These are phyloP conservation scores for Drosophila biarmipes DNA, from an alignment of 1,140 invertebrate genomes.

Conservation along the genomic window DNA sequence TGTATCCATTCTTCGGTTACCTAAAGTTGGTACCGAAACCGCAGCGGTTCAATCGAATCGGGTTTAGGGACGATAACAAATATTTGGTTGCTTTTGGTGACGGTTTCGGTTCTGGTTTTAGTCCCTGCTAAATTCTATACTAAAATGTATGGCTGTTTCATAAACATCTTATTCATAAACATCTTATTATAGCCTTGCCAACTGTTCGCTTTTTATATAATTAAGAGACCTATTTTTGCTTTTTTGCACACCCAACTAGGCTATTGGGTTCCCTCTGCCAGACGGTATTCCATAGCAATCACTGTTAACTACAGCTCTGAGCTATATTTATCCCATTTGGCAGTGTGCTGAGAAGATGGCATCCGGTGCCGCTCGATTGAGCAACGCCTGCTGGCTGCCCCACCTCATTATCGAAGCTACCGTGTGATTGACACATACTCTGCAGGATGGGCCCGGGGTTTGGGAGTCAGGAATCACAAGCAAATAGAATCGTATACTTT, in stretches of 20 bases:
- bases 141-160: too few relatives aligned
- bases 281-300: conserved; percentile 7
- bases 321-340: conserved; percentile 37
- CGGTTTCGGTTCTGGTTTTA: too few relatives aligned
- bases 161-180: too few relatives aligned
- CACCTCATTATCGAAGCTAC: conserved; percentile 46
- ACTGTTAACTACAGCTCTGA: conserved; percentile 26
- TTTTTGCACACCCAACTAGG: too few relatives aligned
- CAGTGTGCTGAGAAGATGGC: conserved; percentile 7
- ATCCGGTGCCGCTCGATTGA: conserved; percentile 39
- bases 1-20: too few relatives aligned
- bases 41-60: too few relatives aligned
- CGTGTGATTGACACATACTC: conserved; percentile 65
- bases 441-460: not conserved
- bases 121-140: too few relatives aligned
- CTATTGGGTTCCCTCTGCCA: not conserved
- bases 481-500: conserved; percentile 45
- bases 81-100: too few relatives aligned
- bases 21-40: too few relatives aligned
- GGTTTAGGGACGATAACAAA: too few relatives aligned
- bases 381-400: conserved; percentile 17
- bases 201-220: too few relatives aligned
- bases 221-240: not conserved
- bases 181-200: not conserved
- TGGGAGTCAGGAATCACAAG: conserved; percentile 45